These are phyloP conservation scores for Rhingia campestris DNA, from an alignment of 2,888 invertebrate genomes.

Conservation along the genomic window DNA sequence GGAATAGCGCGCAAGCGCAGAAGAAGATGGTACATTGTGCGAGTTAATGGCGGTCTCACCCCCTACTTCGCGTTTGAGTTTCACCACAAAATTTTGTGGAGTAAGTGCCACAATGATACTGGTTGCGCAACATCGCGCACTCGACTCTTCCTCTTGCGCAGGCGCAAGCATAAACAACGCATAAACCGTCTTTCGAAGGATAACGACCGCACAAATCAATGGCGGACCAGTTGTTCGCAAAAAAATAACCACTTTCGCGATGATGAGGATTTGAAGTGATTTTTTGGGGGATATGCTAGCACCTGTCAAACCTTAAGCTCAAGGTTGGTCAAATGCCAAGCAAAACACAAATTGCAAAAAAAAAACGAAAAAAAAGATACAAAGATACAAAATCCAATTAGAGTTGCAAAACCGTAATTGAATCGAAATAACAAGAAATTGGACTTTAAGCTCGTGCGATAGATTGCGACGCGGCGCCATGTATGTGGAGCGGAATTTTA, in stretches of 20 bases:
- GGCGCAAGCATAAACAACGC: neutral
- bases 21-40: slow-evolving; percentile 39
- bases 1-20: slow-evolving; percentile 38
- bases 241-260: neutral
- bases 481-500: slow-evolving; percentile 39
- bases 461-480: neutral
- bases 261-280: neutral
- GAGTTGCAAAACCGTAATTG: slow-evolving; percentile 35
- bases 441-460: slow-evolving; percentile 25
- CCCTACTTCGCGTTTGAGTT: slow-evolving; percentile 2
- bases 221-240: neutral
- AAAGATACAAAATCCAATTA: slow-evolving; percentile 18
- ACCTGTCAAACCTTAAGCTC: neutral
- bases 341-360: neutral
- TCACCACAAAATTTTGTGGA: slow-evolving; percentile 10
- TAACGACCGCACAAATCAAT: neutral
- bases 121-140: slow-evolving; percentile 33
- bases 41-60: neutral
- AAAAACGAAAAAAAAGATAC: slow-evolving; percentile 3
- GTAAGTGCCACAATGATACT: slow-evolving; percentile 9
- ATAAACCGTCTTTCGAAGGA: slow-evolving; percentile 12
- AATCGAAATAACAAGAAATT: slow-evolving; percentile 33
- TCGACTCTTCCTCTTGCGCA: slow-evolving; percentile 34
- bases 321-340: neutral
- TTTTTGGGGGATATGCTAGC: neutral